Conservation (phyloP, 2,797 vertebrate species). For the Pogonophryne albipinna region DNA sequence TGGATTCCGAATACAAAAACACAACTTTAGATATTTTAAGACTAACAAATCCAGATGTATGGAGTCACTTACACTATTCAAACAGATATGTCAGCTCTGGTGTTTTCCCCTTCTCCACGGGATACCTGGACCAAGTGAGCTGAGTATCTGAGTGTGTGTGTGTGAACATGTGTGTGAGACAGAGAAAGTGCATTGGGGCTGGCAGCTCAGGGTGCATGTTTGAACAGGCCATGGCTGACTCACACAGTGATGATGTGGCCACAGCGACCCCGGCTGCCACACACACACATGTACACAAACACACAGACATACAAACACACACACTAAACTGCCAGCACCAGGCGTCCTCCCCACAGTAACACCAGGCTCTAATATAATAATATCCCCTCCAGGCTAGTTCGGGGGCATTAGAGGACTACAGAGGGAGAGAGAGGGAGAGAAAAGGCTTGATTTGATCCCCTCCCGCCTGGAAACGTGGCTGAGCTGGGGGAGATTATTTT, state of each 20-base stretch:
- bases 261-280: constrained; percentile 79
- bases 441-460: constrained; percentile 80
- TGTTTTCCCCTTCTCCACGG: constrained; percentile 47
- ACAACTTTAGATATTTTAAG: constrained; percentile 46
- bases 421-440: constrained; percentile 77
- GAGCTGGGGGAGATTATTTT: constrained; percentile 83
- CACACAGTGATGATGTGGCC: constrained; percentile 84
- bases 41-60: constrained; percentile 59
- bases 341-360: constrained; percentile 71
- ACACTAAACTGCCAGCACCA: constrained; percentile 74
- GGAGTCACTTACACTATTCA: constrained; percentile 46
- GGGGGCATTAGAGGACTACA: constrained; percentile 80
- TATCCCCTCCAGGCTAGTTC: constrained; percentile 79
- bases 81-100: constrained; percentile 45
- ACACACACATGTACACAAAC: constrained; percentile 61
- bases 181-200: constrained; percentile 73
- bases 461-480: constrained; percentile 83
- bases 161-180: constrained; percentile 32
- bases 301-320: constrained; percentile 66
- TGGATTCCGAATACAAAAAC: constrained; percentile 36
- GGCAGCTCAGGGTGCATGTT: constrained; percentile 84
- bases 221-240: constrained; percentile 84
- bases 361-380: constrained; percentile 80
- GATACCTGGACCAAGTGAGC: constrained; percentile 65
- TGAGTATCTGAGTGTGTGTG: constrained; percentile 22